Percentiles rank a stretch among this genome's conserved stretches.
Conservation (phyloP, 2,113 vertebrate genomes). For the Dunckerocampus dactyliophorus region DNA sequence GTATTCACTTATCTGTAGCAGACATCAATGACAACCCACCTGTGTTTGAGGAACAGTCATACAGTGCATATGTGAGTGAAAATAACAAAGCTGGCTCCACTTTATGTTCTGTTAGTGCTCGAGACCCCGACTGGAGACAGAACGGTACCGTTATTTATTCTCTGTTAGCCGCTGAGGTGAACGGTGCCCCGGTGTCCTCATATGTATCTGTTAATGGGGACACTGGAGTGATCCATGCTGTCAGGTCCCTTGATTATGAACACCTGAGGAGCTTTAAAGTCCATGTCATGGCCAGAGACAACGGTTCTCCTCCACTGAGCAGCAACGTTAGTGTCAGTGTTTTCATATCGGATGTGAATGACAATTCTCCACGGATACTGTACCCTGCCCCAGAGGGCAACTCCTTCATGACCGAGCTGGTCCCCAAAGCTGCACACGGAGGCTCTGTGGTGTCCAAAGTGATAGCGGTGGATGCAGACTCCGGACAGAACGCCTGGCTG, state of each 20-base stretch:
- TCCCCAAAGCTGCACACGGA: conserved; percentile 65
- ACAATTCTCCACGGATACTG: conserved; percentile 70
- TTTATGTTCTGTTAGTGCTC: conserved; percentile 47
- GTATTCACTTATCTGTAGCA: conserved; percentile 39
- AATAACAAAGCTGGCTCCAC: conserved; percentile 53
- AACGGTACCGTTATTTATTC: conserved; percentile 71
- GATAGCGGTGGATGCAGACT: conserved; percentile 62
- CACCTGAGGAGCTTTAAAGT: conserved; percentile 44
- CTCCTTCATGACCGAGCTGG: conserved; percentile 69
- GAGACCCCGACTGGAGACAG: conserved; percentile 60
- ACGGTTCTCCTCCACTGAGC: conserved; percentile 23
- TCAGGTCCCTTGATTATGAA: conserved; percentile 51
- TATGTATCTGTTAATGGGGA: conserved; percentile 73
- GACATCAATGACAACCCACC: conserved; percentile 62
- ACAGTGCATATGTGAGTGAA: conserved; percentile 48
- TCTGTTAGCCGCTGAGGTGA: conserved; percentile 53
- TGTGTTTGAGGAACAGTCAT: conserved; percentile 51
- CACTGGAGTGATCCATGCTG: conserved; percentile 44
- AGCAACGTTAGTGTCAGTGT: conserved; percentile 48
- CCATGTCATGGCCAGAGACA: conserved; percentile 47
- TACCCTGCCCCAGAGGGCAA: conserved; percentile 57
- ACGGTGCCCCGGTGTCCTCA: conserved; percentile 60
- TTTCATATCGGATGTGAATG: conserved; percentile 69
- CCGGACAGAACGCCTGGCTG: conserved; percentile 60
- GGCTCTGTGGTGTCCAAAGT: conserved; percentile 74